Evolutionary conservation across 1,140 invertebrate genomes (phyloP).

Genomic region (Drosophila paulistorum): DNA sequence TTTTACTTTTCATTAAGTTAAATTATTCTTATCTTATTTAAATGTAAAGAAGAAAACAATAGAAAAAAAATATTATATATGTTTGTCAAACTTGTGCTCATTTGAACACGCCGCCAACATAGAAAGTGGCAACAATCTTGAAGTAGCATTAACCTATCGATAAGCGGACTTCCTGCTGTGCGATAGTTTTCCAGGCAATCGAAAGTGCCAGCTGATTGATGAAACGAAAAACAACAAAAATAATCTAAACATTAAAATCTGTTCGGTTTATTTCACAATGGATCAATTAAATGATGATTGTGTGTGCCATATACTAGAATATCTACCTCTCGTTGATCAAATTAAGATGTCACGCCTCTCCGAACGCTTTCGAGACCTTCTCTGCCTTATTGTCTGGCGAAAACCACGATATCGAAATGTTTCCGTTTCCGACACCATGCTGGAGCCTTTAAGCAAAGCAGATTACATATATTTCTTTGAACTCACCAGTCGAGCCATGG

Average conservation of each 20-base stretch:
- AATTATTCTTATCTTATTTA: too few relatives aligned
- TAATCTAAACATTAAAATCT: not conserved
- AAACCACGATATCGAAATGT: conserved; percentile 57
- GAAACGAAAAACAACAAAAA: not conserved
- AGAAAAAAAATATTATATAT: too few relatives aligned
- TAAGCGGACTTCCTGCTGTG: not conserved
- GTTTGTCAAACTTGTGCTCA: not conserved
- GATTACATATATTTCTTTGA: conserved; percentile 73
- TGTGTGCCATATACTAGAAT: conserved; percentile 64
- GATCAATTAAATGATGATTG: conserved; percentile 73
- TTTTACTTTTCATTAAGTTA: too few relatives aligned
- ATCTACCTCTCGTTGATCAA: conserved; percentile 63
- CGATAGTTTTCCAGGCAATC: not conserved
- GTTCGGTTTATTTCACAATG: conserved; percentile 32
- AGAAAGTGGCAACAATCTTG: not conserved
- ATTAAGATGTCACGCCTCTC: conserved; percentile 58
- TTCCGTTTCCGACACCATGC: conserved; percentile 50
- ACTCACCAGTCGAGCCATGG: conserved; percentile 53
- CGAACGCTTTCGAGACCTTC: conserved; percentile 49
- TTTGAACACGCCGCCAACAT: not conserved
- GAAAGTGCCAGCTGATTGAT: not conserved
- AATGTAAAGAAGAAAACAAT: too few relatives aligned
- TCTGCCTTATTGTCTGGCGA: conserved; percentile 61
- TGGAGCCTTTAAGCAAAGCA: conserved; percentile 54
- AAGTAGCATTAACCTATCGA: not conserved